A percentile compares a stretch with the other conserved stretches of the same genome.
These are phyloP conservation scores for Achatina immaculata DNA, from an alignment of 1,140 invertebrate species.

Conservation along the genomic window DNA sequence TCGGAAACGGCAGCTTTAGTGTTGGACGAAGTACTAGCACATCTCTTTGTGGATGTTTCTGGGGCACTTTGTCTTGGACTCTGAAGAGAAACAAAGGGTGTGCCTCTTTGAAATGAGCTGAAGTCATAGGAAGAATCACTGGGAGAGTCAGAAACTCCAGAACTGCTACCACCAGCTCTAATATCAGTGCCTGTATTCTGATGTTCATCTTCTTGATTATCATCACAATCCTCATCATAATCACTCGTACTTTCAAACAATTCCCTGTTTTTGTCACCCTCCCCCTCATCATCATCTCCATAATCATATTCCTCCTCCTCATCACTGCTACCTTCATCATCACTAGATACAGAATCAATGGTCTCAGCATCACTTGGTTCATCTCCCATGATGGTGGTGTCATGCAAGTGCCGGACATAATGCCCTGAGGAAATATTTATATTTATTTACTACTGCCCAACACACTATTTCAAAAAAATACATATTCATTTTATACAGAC, in stretches of 20 bases:
- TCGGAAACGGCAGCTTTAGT: neutral
- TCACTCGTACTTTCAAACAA: too few species aligned
- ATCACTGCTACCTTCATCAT: slow-evolving; percentile 1
- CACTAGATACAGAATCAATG: neutral
- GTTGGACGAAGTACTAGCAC: neutral
- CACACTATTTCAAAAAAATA: too few species aligned
- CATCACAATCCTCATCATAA: slow-evolving; percentile 11
- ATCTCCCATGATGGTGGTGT: neutral
- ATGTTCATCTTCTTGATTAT: neutral
- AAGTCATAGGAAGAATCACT: neutral
- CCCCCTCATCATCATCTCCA: too few species aligned
- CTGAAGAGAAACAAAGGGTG: neutral
- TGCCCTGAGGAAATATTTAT: neutral
- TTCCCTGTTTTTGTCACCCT: too few species aligned
- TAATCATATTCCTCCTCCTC: too few species aligned
- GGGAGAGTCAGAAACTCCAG: neutral
- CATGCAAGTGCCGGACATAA: neutral
- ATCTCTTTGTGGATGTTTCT: neutral
- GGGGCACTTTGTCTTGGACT: neutral
- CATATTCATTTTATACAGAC: too few species aligned
- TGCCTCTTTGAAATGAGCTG: neutral
- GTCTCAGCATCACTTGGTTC: slow-evolving; percentile 8
- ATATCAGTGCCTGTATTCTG: neutral
- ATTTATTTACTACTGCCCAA: too few species aligned
- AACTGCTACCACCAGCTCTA: neutral